Evolutionary conservation across 2,797 vertebrate species (phyloP).

Genomic region (Sebastes steindachneri): DNA sequence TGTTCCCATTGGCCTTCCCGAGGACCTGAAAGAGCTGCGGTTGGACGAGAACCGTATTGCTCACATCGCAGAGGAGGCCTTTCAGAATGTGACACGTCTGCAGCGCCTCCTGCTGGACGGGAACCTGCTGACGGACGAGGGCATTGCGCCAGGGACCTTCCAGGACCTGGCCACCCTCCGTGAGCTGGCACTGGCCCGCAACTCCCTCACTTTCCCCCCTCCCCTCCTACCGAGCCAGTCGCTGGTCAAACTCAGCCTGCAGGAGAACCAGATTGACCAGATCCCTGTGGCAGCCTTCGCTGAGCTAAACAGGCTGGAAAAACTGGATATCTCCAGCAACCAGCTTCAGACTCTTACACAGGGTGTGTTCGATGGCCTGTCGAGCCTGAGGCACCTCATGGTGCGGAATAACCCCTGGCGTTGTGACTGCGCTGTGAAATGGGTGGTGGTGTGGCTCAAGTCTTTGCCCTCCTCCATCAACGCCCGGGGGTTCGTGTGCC

Average conservation of each 20-base stretch:
- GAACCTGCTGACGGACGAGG: slow-evolving; percentile 95
- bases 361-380: slow-evolving; percentile 92
- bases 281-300: slow-evolving; percentile 92
- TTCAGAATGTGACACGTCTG: slow-evolving; percentile 93
- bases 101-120: slow-evolving; percentile 95
- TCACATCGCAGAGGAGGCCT: slow-evolving; percentile 92
- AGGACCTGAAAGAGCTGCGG: slow-evolving; percentile 93
- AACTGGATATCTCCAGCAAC: slow-evolving; percentile 95
- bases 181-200: slow-evolving; percentile 93
- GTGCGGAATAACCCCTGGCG: slow-evolving; percentile 95
- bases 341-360: slow-evolving; percentile 90
- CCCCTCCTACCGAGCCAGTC: slow-evolving; percentile 90
- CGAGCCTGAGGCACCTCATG: slow-evolving; percentile 90
- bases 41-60: slow-evolving; percentile 97
- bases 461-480: slow-evolving; percentile 90
- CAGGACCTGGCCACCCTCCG: slow-evolving; percentile 91
- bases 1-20: slow-evolving; percentile 93
- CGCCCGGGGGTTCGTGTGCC: slow-evolving; percentile 94
- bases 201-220: slow-evolving; percentile 93
- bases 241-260: slow-evolving; percentile 91
- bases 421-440: slow-evolving; percentile 94
- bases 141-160: slow-evolving; percentile 94
- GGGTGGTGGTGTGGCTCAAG: slow-evolving; percentile 97
- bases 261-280: slow-evolving; percentile 96
- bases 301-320: slow-evolving; percentile 89